phyloP scores from a whole-genome alignment of 2,797 vertebrate genomes.

The Sebastes steindachneri region DNA sequence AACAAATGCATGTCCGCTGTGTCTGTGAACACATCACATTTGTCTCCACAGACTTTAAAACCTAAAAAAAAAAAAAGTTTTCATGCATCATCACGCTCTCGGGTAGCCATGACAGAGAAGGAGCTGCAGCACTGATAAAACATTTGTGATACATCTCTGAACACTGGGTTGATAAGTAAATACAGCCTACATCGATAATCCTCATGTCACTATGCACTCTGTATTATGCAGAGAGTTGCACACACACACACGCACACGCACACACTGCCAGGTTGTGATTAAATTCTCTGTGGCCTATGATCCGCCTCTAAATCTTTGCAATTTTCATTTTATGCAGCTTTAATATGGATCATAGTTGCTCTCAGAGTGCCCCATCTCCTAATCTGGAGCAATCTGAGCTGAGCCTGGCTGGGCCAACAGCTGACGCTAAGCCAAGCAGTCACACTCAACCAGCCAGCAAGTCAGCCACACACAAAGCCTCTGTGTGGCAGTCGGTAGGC shows the following conservation, averaged over 20 bases:
- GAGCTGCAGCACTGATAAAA: slow-evolving; percentile 47
- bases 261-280: slow-evolving; percentile 88
- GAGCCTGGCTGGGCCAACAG: slow-evolving; percentile 88
- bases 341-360: slow-evolving; percentile 92
- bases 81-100: slow-evolving; percentile 31
- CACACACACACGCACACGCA: slow-evolving; percentile 43
- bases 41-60: slow-evolving; percentile 53
- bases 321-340: slow-evolving; percentile 98
- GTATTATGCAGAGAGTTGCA: slow-evolving; percentile 57
- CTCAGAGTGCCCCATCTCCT: slow-evolving; percentile 85
- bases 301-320: slow-evolving; percentile 93
- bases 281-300: slow-evolving; percentile 91
- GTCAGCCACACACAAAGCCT: slow-evolving; percentile 58
- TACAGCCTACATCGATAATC: slow-evolving; percentile 81
- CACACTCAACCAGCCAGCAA: slow-evolving; percentile 70
- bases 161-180: slow-evolving; percentile 80
- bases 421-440: slow-evolving; percentile 85
- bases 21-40: slow-evolving; percentile 33
- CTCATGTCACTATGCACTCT: slow-evolving; percentile 70
- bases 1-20: slow-evolving; percentile 51
- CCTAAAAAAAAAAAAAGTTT: slow-evolving; percentile 3
- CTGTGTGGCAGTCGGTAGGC: slow-evolving; percentile 20
- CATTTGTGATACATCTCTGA: slow-evolving; percentile 72
- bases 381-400: slow-evolving; percentile 91
- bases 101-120: slow-evolving; percentile 20